Base-by-base conservation (phyloP, 2,888 invertebrate genomes). In the Pseudoips prasinana region DNA sequence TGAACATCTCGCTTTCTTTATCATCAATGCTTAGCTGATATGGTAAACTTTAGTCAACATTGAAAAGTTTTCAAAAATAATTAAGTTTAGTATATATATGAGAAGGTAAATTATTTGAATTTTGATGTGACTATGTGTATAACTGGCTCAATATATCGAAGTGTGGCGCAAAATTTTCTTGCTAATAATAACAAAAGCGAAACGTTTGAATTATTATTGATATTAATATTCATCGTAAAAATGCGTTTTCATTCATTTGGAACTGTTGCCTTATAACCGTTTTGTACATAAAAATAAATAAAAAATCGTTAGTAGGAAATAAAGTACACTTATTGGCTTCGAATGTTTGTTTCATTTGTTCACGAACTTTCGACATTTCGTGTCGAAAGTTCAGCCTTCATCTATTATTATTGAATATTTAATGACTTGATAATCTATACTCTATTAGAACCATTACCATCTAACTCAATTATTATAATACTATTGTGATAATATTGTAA, bases 301-400 rank as follows among this genome's bases (percentile, higher is more conserved):
- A 70, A 77, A 64, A 72, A 72, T 67, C 67, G 73, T 83, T 82
- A 73, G 85, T 86, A 85, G 81, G 68, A 68, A 78, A 79, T 80
- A 85, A 79, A 76, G 76, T 76, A 84, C 82, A 87, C 82, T 82
- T 80, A 87, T 84, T 82, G 85, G 88, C 88, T 88, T 88, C 83
- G 56, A 80, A 25, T 29, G 46, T 68, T 75, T 65, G 62, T 78
- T 81, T 86, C 64, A 69, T 64, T 69, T 52, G 22, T 39, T 39
- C 3, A 36, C n/a, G 10, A 17, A 2, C 10, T 1, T 7, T 8
- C 7, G 23, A 41, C 23, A 18, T 32, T 32, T 29, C 14, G 14
- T 14, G 14, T 14, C 5, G 5, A 14, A 14, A 14, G 14, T 14
- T 14, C 14, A 14, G 3, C 14, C 5, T 14, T 14, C 3, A 14